Base-by-base conservation (phyloP, 2,888 invertebrate genomes). In the Epsilonema sp. region DNA sequence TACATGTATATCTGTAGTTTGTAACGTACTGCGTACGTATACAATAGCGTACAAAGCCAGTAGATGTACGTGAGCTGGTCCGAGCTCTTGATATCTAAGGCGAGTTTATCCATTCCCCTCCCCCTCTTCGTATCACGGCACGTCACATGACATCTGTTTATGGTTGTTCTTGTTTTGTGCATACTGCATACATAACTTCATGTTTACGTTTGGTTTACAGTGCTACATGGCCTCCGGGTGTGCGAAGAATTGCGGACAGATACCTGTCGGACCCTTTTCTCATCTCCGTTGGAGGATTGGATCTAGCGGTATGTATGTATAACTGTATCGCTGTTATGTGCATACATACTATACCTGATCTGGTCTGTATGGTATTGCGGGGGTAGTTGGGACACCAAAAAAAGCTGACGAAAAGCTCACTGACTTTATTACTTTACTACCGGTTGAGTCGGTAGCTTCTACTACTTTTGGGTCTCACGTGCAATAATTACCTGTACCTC, bases 181-280 rank as follows among this genome's bases (percentile, higher is more conserved):
- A n/a, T n/a, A n/a, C n/a, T n/a, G n/a, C n/a, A n/a, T n/a, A n/a
- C n/a, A n/a, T n/a, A n/a, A n/a, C n/a, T n/a, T n/a, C n/a, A n/a
- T n/a, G n/a, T n/a, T n/a, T n/a, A n/a, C n/a, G n/a, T n/a, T n/a
- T n/a, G n/a, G 23, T 23, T 60, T 62, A 37, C 55, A 79, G 79
- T 62, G 92, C 92, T 16, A 92, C 92, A 0, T 92, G 90, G 92
- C 90, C 90, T 0, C 70, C 74, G 45, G 82, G 79, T 38, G 89
- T 92, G 1, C 74, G 86, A 19, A 73, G 82, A 20, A 70, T 92
- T 38, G 89, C 87, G 0, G 74, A 79, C 52, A 77, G 78, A 1
- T 90, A 89, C 63, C 83, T 86, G 79, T 78, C 75, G 46, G 77
- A 87, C 65, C 89, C 90, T 0, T 74, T 89, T 45, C 84, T 87